These are phyloP conservation scores for Hybognathus amarus DNA, from an alignment of 2,797 vertebrate species.

Conservation along the genomic window DNA sequence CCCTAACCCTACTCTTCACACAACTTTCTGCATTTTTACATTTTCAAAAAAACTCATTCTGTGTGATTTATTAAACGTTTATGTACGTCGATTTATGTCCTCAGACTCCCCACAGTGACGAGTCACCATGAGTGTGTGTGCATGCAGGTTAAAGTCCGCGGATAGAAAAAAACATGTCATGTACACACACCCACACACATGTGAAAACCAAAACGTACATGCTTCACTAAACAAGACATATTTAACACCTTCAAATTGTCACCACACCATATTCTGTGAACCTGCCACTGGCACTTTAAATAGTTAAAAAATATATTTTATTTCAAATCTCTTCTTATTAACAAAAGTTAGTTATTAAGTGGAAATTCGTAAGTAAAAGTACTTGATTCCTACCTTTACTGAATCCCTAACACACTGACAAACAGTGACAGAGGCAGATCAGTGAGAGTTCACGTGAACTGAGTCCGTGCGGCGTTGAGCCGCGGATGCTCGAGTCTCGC, in stretches of 20 bases:
- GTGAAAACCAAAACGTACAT: neutral
- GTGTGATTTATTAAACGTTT: too few relatives aligned
- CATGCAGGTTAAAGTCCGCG: too few relatives aligned
- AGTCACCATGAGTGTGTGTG: too few relatives aligned
- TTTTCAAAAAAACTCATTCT: too few relatives aligned
- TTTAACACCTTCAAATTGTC: neutral
- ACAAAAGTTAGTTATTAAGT: neutral
- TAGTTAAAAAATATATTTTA: neutral
- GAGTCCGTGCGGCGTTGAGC: constrained; percentile 26
- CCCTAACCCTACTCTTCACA: too few relatives aligned
- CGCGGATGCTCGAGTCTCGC: constrained; percentile 45
- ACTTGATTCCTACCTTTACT: neutral
- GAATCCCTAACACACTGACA: neutral
- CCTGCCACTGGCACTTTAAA: neutral
- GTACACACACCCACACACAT: too few relatives aligned
- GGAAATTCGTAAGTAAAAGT: neutral
- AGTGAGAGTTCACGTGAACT: neutral
- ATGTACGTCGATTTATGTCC: too few relatives aligned
- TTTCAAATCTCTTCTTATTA: neutral
- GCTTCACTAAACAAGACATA: neutral
- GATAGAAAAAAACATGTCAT: too few relatives aligned
- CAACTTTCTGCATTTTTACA: too few relatives aligned
- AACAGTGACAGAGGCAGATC: neutral
- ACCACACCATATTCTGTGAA: neutral
- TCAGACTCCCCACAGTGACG: too few relatives aligned